A percentile compares a stretch with the other conserved stretches of the same genome.
phyloP scores from a whole-genome alignment of 2,113 vertebrate genomes.

The Taurulus bubalis region DNA sequence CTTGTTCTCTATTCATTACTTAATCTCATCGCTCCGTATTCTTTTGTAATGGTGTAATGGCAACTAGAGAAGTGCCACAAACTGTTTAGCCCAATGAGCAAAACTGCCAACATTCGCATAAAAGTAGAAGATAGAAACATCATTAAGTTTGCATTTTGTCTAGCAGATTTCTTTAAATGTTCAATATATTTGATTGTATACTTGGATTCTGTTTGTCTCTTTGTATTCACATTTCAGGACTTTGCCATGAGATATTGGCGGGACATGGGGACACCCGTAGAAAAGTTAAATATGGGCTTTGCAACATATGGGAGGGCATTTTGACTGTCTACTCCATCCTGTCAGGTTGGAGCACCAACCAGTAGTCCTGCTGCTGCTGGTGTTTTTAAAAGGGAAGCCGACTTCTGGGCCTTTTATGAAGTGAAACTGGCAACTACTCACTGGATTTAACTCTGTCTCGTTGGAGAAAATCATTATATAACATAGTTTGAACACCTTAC shows the following conservation, averaged over 20 bases:
- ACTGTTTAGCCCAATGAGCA: background rate
- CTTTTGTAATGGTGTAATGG: background rate
- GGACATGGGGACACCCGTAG: slow-evolving; percentile 77
- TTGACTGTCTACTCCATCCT: slow-evolving; percentile 64
- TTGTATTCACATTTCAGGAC: slow-evolving; percentile 69
- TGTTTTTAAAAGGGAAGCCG: slow-evolving; percentile 80
- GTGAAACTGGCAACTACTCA: slow-evolving; percentile 53
- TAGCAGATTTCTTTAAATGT: background rate
- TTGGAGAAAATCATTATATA: no score
- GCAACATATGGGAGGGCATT: slow-evolving; percentile 85
- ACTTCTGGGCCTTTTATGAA: slow-evolving; percentile 88
- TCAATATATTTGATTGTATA: background rate
- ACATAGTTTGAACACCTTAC: no score
- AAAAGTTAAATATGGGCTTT: slow-evolving; percentile 87
- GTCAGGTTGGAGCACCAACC: slow-evolving; percentile 67
- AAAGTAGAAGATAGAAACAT: background rate
- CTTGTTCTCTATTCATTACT: no score
- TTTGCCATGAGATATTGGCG: slow-evolving; percentile 84
- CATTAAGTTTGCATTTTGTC: background rate
- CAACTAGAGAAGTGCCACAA: background rate
- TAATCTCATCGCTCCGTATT: no score
- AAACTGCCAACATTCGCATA: background rate
- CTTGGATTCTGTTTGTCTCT: background rate
- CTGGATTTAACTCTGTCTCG: background rate
- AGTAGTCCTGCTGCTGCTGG: slow-evolving; percentile 79